These are phyloP conservation scores for Hyposoter didymator DNA, from an alignment of 2,888 invertebrate species.

Conservation along the genomic window DNA sequence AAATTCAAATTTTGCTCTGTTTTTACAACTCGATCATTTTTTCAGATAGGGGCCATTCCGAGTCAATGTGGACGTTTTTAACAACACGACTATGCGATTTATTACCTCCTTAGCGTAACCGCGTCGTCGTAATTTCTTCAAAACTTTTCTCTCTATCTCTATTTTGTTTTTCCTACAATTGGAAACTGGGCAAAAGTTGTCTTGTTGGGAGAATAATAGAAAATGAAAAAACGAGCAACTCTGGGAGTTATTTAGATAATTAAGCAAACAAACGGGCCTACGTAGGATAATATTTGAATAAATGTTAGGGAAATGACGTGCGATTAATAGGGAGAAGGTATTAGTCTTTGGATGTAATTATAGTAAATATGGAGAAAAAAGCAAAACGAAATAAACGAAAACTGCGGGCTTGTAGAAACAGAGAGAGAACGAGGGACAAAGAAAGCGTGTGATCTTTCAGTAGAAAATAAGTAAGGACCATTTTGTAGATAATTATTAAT, in stretches of 20 bases:
- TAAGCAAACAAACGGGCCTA: conserved; percentile 78
- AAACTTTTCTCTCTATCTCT: conserved; percentile 48
- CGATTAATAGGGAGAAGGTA: conserved; percentile 63
- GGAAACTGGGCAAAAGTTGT: conserved; percentile 4
- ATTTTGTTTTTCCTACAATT: conserved; percentile 14
- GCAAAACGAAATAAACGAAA: background rate
- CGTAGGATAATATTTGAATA: conserved; percentile 75
- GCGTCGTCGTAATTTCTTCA: conserved; percentile 59
- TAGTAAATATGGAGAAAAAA: conserved; percentile 30
- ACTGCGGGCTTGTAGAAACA: conserved; percentile 63
- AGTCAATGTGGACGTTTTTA: conserved; percentile 81
- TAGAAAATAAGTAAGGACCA: conserved; percentile 65
- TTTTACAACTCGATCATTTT: conserved; percentile 21
- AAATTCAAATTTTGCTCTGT: background rate
- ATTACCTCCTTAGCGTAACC: conserved; percentile 59
- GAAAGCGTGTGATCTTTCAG: conserved; percentile 62
- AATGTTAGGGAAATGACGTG: conserved; percentile 64
- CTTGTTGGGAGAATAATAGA: conserved; percentile 12
- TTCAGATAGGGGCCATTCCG: conserved; percentile 83
- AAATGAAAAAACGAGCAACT: conserved; percentile 32
- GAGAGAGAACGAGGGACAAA: background rate
- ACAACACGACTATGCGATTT: conserved; percentile 71
- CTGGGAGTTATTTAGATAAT: conserved; percentile 71
- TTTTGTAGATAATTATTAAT: conserved; percentile 69
- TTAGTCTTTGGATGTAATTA: conserved; percentile 65